Evolutionary conservation across 2,113 vertebrate species (phyloP).

Genomic region (Electrona antarctica): DNA sequence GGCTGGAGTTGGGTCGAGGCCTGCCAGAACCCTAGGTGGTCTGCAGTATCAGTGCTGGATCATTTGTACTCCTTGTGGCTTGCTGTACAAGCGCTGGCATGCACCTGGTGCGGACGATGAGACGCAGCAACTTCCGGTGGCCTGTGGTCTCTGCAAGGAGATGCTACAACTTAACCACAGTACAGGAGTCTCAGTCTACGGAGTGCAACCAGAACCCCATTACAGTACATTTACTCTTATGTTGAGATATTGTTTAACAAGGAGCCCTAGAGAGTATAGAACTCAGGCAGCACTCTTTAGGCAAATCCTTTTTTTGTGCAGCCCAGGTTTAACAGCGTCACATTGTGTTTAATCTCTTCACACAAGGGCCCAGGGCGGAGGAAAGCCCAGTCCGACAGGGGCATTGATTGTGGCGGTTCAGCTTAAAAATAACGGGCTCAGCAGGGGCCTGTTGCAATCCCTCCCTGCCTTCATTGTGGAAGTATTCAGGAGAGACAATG

Average conservation of each 20-base stretch:
- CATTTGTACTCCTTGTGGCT: too few relatives aligned
- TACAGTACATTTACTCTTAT: not conserved
- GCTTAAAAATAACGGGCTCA: constrained; percentile 65
- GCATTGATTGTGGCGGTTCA: constrained; percentile 43
- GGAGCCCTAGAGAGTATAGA: too few relatives aligned
- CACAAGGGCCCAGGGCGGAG: constrained; percentile 25
- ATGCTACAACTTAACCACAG: too few relatives aligned
- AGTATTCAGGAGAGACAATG: constrained; percentile 67
- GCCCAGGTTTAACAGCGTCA: constrained; percentile 29
- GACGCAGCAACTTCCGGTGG: too few relatives aligned
- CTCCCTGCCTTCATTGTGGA: constrained; percentile 24
- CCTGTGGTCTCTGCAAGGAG: too few relatives aligned
- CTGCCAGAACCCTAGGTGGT: too few relatives aligned
- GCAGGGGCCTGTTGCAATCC: constrained; percentile 54
- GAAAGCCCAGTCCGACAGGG: constrained; percentile 8
- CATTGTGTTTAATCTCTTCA: constrained; percentile 49
- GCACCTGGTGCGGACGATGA: too few relatives aligned
- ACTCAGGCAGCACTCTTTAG: not conserved
- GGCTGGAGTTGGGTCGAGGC: too few relatives aligned
- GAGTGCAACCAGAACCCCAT: too few relatives aligned
- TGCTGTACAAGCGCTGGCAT: too few relatives aligned
- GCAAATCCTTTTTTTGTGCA: not conserved
- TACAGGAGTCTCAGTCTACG: too few relatives aligned
- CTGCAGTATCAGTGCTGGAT: too few relatives aligned
- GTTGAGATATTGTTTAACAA: not conserved